These are phyloP conservation scores for Copidosoma aretas DNA, from an alignment of 2,888 invertebrate species.

Conservation along the genomic window DNA sequence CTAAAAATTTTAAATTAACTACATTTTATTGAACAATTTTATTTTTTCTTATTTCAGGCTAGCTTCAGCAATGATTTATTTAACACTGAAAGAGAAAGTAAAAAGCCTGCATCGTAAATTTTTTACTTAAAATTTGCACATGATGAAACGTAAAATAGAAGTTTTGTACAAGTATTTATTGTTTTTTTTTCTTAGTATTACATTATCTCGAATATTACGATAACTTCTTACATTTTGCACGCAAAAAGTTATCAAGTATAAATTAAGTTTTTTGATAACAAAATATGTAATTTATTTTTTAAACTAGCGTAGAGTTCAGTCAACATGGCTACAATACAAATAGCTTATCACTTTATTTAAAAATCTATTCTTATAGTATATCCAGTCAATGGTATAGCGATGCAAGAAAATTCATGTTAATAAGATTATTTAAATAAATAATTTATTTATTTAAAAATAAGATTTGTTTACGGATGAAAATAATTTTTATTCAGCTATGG, in stretches of 20 bases:
- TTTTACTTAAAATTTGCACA: conserved; percentile 7
- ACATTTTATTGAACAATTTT: conserved; percentile 16
- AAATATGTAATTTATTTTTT: conserved; percentile 24
- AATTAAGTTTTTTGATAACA: conserved; percentile 31
- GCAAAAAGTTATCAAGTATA: conserved; percentile 35
- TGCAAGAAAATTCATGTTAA: neutral
- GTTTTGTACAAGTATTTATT: conserved; percentile 38
- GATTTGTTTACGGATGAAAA: conserved; percentile 30
- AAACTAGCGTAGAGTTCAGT: conserved; percentile 33
- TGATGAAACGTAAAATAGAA: conserved; percentile 12
- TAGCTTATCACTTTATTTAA: conserved; percentile 23
- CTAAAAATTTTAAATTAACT: neutral
- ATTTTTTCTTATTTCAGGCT: conserved; percentile 32
- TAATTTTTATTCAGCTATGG: conserved; percentile 25
- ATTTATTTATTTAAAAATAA: conserved; percentile 28
- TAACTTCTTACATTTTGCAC: conserved; percentile 33
- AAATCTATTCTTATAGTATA: conserved; percentile 29
- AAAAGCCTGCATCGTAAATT: conserved; percentile 11
- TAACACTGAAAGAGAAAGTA: conserved; percentile 21
- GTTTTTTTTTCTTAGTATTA: conserved; percentile 32
- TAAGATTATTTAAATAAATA: conserved; percentile 12
- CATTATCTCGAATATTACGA: conserved; percentile 34
- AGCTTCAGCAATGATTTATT: conserved; percentile 33
- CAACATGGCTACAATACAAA: conserved; percentile 22
- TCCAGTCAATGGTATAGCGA: conserved; percentile 22